Conservation (phyloP, 1,140 invertebrate species). For the Trachymyrmex septentrionalis region DNA sequence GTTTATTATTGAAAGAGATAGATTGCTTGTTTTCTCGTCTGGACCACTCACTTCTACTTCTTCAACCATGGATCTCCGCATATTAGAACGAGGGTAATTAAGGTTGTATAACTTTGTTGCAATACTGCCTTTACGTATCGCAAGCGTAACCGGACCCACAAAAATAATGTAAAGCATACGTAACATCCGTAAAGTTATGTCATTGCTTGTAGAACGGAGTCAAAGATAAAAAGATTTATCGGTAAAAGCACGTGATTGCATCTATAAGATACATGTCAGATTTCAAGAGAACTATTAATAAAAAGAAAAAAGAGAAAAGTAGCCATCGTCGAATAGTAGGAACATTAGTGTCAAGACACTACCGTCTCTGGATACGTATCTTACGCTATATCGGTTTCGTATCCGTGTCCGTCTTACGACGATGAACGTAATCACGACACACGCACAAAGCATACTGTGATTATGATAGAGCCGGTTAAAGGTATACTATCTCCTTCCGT, state of each 20-base stretch:
- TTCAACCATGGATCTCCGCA: not conserved
- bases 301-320: not conserved
- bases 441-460: constrained; percentile 6
- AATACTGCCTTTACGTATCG: not conserved
- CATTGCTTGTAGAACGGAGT: not conserved
- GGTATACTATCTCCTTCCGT: constrained; percentile 73
- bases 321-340: not conserved
- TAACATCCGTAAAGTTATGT: constrained; percentile 29
- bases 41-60: not conserved
- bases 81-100: not conserved
- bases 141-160: not conserved
- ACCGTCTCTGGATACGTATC: not conserved
- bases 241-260: not conserved
- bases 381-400: not conserved
- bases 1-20: constrained; percentile 18
- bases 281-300: not conserved
- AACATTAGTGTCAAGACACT: not conserved
- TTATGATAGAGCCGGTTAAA: constrained; percentile 37
- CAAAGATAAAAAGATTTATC: not conserved
- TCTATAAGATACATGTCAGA: not conserved
- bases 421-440: constrained; percentile 39
- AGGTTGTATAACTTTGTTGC: constrained; percentile 38
- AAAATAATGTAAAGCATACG: not conserved
- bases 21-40: not conserved
- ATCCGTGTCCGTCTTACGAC: not conserved